phyloP scores from a whole-genome alignment of 2,888 invertebrate species.

The Frankliniella intonsa region DNA sequence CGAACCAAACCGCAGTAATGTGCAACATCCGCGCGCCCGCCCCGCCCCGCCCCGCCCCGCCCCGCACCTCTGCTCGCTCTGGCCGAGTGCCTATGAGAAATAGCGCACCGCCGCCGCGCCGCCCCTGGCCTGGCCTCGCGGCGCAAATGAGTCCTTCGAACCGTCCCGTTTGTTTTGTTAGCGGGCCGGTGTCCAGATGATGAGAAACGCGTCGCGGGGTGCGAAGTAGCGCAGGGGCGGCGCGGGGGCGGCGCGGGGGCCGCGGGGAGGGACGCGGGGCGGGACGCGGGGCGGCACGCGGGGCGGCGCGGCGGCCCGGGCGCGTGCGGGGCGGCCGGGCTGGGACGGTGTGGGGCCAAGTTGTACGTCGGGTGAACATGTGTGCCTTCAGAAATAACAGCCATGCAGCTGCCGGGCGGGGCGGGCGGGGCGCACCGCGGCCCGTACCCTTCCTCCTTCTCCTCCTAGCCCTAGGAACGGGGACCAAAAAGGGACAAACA shows the following conservation, averaged over 20 bases:
- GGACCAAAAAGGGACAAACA: background rate
- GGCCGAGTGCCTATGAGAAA: no score
- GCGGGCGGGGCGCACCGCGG: background rate
- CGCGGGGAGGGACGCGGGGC: no score
- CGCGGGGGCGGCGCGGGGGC: no score
- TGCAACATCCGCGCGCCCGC: no score
- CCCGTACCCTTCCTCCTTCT: no score
- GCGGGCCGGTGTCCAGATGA: background rate
- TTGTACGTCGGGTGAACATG: constrained; percentile 9
- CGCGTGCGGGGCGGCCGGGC: background rate
- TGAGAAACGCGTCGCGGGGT: background rate
- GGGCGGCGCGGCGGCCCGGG: no score
- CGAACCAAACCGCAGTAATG: no score
- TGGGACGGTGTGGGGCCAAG: background rate
- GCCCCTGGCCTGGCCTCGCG: background rate
- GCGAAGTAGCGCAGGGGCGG: no score
- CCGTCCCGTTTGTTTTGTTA: background rate
- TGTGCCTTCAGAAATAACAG: constrained; percentile 26
- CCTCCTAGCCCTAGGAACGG: no score
- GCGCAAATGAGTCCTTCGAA: background rate
- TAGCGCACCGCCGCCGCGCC: background rate
- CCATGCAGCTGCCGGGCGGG: constrained; percentile 1
- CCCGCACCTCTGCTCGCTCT: no score
- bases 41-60: no score
- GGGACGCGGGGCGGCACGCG: background rate